Percentiles rank a stretch among this genome's conserved stretches.
These are phyloP conservation scores for Ageneiosus marmoratus DNA, from an alignment of 2,113 vertebrate species.

Conservation along the genomic window DNA sequence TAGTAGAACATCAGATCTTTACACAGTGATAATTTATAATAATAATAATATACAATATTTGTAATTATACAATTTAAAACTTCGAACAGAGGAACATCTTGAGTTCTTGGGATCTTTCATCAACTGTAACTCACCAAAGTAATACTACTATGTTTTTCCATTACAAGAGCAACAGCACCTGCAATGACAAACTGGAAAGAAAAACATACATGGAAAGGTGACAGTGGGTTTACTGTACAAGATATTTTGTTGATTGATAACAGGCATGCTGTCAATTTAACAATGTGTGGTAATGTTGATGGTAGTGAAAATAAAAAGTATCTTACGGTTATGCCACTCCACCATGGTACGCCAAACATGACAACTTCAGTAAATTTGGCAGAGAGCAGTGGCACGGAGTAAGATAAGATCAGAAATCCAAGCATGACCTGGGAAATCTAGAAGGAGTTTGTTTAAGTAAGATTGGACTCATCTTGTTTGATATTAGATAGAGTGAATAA, in stretches of 20 bases:
- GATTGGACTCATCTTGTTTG: not conserved
- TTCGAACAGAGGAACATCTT: not conserved
- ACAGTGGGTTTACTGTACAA: not conserved
- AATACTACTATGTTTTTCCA: slow-evolving; percentile 64
- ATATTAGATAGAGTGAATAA: not conserved
- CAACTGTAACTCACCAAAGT: slow-evolving; percentile 63
- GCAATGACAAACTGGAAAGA: slow-evolving; percentile 65
- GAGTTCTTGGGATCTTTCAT: not conserved
- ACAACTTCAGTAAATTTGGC: slow-evolving; percentile 63
- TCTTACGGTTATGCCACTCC: slow-evolving; percentile 61
- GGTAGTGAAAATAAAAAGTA: not conserved
- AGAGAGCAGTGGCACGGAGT: slow-evolving; percentile 68
- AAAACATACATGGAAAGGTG: not conserved
- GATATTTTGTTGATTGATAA: not conserved
- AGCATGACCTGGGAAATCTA: slow-evolving; percentile 74
- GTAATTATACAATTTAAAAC: not conserved
- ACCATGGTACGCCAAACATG: slow-evolving; percentile 68
- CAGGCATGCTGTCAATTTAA: not conserved
- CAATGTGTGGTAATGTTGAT: not conserved
- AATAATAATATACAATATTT: no score
- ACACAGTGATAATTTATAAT: not conserved
- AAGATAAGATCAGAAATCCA: slow-evolving; percentile 70
- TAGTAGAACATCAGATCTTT: not conserved
- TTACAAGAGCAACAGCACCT: slow-evolving; percentile 60
- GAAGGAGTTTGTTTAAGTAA: slow-evolving; percentile 12